Evolutionary conservation across 1,140 invertebrate genomes (phyloP).

Genomic region (Pinna nobilis): DNA sequence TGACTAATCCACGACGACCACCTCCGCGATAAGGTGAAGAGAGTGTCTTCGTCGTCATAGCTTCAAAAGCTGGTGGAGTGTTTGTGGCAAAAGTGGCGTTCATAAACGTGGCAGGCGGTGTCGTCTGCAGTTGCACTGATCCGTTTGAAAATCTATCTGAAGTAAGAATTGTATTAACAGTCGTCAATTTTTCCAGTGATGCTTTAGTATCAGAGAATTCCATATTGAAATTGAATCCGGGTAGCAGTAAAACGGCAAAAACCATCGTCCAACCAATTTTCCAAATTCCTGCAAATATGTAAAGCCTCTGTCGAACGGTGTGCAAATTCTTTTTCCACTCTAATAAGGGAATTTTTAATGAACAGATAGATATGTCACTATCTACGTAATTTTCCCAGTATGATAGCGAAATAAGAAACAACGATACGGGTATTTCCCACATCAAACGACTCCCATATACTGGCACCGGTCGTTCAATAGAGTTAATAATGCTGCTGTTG

Average conservation of each 20-base stretch:
- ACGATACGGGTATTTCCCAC: constrained; percentile 89
- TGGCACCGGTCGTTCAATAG: constrained; percentile 16
- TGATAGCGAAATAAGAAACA: constrained; percentile 90
- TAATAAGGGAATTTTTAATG: constrained; percentile 45
- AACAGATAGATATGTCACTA: constrained; percentile 68
- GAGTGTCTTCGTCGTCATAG: too few relatives aligned
- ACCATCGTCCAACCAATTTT: constrained; percentile 63
- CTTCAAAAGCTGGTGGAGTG: too few relatives aligned
- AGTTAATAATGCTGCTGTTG: constrained; percentile 21
- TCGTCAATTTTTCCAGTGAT: not conserved
- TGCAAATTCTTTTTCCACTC: constrained; percentile 60
- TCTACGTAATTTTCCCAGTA: constrained; percentile 99
- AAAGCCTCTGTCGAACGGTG: constrained; percentile 54
- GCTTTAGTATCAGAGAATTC: constrained; percentile 32
- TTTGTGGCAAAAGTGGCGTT: too few relatives aligned
- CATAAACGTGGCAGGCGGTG: too few relatives aligned
- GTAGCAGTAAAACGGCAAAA: constrained; percentile 60
- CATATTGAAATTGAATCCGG: constrained; percentile 56
- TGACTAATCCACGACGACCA: too few relatives aligned
- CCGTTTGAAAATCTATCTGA: not conserved
- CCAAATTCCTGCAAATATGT: constrained; percentile 62
- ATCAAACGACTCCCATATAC: constrained; percentile 34
- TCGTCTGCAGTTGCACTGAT: not conserved
- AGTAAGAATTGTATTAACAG: not conserved
- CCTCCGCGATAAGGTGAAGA: too few relatives aligned